Evolutionary conservation across 2,888 invertebrate genomes (phyloP).

Genomic region (Sabellastarte sp.): DNA sequence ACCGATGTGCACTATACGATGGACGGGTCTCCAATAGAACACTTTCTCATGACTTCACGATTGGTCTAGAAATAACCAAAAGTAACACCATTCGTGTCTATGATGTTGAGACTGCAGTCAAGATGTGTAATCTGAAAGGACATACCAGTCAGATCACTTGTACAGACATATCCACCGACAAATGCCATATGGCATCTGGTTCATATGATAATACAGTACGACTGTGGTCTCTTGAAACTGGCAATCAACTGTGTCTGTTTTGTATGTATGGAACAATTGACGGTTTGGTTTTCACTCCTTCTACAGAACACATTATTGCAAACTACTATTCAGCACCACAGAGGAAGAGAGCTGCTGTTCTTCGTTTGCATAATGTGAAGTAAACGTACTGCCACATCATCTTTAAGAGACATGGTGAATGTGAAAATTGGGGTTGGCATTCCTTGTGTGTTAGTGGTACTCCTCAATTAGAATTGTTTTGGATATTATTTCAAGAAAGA

Average conservation of each 20-base stretch:
- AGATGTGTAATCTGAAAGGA: slow-evolving; percentile 10
- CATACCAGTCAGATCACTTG: slow-evolving; percentile 15
- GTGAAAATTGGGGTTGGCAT: too few relatives aligned
- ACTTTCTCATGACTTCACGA: slow-evolving; percentile 3
- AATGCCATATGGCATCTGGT: slow-evolving; percentile 15
- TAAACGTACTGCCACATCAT: too few relatives aligned
- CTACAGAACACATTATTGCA: slow-evolving; percentile 9
- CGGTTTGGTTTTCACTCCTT: slow-evolving; percentile 8
- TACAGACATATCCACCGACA: slow-evolving; percentile 11
- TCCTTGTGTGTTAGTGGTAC: too few relatives aligned
- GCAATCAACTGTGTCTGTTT: slow-evolving; percentile 16
- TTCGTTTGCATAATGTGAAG: slow-evolving; percentile 12
- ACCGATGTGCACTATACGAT: not conserved
- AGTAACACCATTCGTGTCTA: slow-evolving; percentile 9
- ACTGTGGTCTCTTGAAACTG: slow-evolving; percentile 19
- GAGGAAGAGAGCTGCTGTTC: slow-evolving; percentile 10
- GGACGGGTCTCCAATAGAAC: not conserved
- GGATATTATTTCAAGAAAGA: too few relatives aligned
- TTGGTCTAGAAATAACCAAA: slow-evolving; percentile 11
- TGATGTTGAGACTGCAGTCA: slow-evolving; percentile 8
- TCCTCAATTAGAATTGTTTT: too few relatives aligned
- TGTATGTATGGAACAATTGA: slow-evolving; percentile 16
- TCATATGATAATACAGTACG: slow-evolving; percentile 24
- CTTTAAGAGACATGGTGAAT: too few relatives aligned
- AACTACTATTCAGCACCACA: slow-evolving; percentile 17